Evolutionary conservation across 1,140 invertebrate genomes (phyloP).

Genomic region (Orius insidiosus): DNA sequence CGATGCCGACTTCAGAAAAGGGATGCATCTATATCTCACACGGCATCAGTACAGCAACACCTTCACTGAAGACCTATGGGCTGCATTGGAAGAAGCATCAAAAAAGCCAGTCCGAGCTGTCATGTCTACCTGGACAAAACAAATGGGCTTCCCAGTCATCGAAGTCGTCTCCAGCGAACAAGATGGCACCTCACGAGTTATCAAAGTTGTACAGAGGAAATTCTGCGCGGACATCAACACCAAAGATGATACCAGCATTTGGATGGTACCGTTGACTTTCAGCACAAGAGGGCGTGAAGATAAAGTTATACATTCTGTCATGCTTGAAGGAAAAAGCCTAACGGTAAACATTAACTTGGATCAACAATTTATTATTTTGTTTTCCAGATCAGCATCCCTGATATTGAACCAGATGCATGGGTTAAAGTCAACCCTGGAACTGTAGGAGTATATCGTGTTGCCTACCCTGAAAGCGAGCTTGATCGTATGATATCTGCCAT

Average conservation of each 20-base stretch:
- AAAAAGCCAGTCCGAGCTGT: slow-evolving; percentile 77
- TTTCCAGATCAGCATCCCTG: slow-evolving; percentile 47
- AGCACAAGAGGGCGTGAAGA: slow-evolving; percentile 26
- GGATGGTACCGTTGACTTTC: slow-evolving; percentile 81
- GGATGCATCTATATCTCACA: slow-evolving; percentile 84
- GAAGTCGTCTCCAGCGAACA: slow-evolving; percentile 27
- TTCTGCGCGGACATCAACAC: slow-evolving; percentile 54
- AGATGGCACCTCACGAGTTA: slow-evolving; percentile 37
- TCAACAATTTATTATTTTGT: no score
- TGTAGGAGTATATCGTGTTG: slow-evolving; percentile 71
- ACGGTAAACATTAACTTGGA: no score
- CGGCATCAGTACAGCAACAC: slow-evolving; percentile 81
- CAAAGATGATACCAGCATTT: slow-evolving; percentile 24
- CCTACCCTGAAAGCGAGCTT: slow-evolving; percentile 70
- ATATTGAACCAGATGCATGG: slow-evolving; percentile 58
- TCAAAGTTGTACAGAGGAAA: slow-evolving; percentile 65
- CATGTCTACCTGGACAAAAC: slow-evolving; percentile 92
- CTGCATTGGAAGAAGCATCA: slow-evolving; percentile 70
- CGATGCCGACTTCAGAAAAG: slow-evolving; percentile 81
- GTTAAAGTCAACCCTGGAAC: slow-evolving; percentile 74
- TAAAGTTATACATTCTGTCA: slow-evolving; percentile 4
- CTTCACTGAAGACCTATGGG: slow-evolving; percentile 91
- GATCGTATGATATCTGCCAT: slow-evolving; percentile 62
- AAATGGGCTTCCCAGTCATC: slow-evolving; percentile 77
- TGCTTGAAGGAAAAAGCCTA: slow-evolving; percentile 5